Conservation (phyloP, 2,797 vertebrate genomes). For the Phrynocephalus forsythii region DNA sequence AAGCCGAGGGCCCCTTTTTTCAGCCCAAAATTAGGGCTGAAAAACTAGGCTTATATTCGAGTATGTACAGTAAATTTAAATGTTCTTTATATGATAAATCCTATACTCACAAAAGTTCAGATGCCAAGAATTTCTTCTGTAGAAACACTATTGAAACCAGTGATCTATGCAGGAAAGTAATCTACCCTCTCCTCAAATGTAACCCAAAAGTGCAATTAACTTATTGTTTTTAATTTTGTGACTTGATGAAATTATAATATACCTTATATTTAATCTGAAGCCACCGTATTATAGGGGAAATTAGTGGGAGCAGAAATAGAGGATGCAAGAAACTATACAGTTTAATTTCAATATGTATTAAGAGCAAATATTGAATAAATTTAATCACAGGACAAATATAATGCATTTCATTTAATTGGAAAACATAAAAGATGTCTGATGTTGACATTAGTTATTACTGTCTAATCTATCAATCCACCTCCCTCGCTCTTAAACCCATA, state of each 20-base stretch:
- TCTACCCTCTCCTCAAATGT: background rate
- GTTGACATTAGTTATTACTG: conserved; percentile 54
- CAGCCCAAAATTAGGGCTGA: no score
- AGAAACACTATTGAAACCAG: background rate
- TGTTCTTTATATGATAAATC: background rate
- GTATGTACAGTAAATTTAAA: no score
- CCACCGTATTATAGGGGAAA: background rate
- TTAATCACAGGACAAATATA: conserved; percentile 45
- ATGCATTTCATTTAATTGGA: conserved; percentile 49
- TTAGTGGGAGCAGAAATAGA: conserved; percentile 2
- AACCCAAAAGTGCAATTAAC: background rate
- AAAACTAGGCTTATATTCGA: no score
- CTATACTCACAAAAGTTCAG: background rate
- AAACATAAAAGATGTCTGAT: conserved; percentile 63
- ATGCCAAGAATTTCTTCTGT: background rate
- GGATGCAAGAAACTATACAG: conserved; percentile 57
- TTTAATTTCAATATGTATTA: conserved; percentile 25
- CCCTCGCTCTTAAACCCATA: conserved; percentile 46
- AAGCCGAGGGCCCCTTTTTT: no score
- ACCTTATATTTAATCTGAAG: conserved; percentile 24
- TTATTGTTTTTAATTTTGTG: no score
- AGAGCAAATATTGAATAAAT: conserved; percentile 46
- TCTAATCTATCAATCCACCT: conserved; percentile 50
- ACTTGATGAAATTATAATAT: background rate
- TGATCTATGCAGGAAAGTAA: background rate